A percentile compares a stretch with the other conserved stretches of the same genome.
Conservation (phyloP, 2,113 vertebrate genomes). For the Notothenia rossii region DNA sequence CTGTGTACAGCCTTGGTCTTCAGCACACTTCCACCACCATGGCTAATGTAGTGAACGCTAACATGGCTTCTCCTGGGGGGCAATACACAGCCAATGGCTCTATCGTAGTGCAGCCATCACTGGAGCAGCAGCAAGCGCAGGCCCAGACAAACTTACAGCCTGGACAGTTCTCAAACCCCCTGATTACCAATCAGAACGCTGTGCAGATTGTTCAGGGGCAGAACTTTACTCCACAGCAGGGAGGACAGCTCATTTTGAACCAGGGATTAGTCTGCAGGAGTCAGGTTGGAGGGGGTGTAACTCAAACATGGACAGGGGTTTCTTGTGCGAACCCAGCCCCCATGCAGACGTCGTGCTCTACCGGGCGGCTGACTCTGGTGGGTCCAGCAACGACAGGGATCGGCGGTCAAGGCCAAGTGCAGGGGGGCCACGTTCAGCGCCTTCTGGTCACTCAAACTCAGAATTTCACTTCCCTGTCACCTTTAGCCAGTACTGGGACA, state of each 20-base stretch:
- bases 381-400: conserved; percentile 87
- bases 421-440: conserved; percentile 86
- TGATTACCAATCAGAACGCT: conserved; percentile 90
- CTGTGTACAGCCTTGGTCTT: conserved; percentile 89
- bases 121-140: conserved; percentile 85
- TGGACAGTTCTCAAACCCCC: conserved; percentile 92
- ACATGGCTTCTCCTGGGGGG: conserved; percentile 80
- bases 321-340: conserved; percentile 71
- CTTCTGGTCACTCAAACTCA: conserved; percentile 91
- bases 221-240: conserved; percentile 85
- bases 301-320: conserved; percentile 71
- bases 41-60: conserved; percentile 75
- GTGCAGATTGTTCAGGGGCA: conserved; percentile 94
- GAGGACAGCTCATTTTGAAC: conserved; percentile 93
- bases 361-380: conserved; percentile 87
- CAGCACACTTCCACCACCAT: conserved; percentile 81
- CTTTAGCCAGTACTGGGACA: conserved; percentile 54
- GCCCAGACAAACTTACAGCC: conserved; percentile 84
- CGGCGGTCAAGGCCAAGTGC: conserved; percentile 84
- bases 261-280: conserved; percentile 79
- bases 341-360: conserved; percentile 81
- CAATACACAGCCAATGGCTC: conserved; percentile 80
- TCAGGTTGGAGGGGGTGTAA: conserved; percentile 80
- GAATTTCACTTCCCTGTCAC: conserved; percentile 82
- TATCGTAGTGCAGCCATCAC: conserved; percentile 83